phyloP scores from a whole-genome alignment of 2,797 vertebrate species.

The Gymnocypris eckloni region DNA sequence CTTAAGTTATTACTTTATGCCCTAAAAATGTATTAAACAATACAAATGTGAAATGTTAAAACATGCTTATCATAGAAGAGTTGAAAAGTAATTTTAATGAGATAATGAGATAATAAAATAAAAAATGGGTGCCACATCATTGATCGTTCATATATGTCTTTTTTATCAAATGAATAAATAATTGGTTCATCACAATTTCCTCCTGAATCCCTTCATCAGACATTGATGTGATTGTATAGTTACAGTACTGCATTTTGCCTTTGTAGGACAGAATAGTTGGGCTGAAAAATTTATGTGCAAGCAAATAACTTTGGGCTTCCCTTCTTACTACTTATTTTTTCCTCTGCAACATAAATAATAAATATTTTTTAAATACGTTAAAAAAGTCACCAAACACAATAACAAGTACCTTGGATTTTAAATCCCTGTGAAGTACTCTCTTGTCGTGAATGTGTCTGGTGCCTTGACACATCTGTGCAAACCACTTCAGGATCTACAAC shows the following conservation, averaged over 20 bases:
- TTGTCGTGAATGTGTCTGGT: slow-evolving; percentile 89
- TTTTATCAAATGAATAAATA: background rate
- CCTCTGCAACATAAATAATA: background rate
- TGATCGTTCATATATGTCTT: no score
- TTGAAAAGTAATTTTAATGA: background rate
- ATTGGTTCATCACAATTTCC: background rate
- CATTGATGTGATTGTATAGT: background rate
- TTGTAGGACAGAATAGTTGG: background rate
- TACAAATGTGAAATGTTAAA: background rate
- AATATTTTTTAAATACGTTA: background rate
- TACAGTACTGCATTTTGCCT: background rate
- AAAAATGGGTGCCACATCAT: background rate
- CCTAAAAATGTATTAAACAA: background rate
- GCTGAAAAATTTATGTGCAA: background rate
- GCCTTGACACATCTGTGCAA: slow-evolving; percentile 89
- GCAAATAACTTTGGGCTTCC: background rate
- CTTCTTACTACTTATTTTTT: no score
- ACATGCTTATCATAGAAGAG: background rate
- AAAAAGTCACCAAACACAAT: background rate
- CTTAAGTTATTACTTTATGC: background rate
- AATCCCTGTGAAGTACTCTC: slow-evolving; percentile 89
- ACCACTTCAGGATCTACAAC: slow-evolving; percentile 88
- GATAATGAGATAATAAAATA: background rate
- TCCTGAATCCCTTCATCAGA: background rate
- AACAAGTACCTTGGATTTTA: slow-evolving; percentile 89